These are phyloP conservation scores for Emys orbicularis DNA, from an alignment of 2,797 vertebrate species.

Conservation along the genomic window DNA sequence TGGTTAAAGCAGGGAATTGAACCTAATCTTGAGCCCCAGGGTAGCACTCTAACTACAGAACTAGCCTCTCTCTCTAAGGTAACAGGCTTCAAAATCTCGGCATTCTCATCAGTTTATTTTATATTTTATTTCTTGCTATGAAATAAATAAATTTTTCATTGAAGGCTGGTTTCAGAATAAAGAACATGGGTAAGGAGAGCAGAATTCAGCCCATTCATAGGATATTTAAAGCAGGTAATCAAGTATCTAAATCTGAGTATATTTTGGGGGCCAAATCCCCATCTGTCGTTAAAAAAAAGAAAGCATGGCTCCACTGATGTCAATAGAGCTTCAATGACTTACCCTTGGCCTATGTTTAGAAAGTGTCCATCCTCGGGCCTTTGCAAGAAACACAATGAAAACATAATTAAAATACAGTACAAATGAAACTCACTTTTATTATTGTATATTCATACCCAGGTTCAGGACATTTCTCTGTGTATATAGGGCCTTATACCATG, in stretches of 20 bases:
- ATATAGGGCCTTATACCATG: neutral
- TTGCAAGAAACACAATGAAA: neutral
- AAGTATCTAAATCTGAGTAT: neutral
- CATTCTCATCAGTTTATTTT: neutral
- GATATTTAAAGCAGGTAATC: neutral
- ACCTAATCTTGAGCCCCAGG: neutral
- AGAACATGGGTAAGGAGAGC: neutral
- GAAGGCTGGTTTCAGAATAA: neutral
- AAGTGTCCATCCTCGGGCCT: neutral
- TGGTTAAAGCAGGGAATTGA: neutral
- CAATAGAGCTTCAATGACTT: neutral
- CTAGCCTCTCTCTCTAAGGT: neutral
- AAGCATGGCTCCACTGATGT: neutral
- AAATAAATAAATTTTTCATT: neutral
- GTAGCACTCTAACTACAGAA: neutral
- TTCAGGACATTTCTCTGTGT: neutral
- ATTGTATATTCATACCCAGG: neutral
- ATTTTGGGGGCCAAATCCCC: neutral
- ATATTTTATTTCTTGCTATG: neutral
- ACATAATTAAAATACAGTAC: neutral
- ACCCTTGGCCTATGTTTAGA: neutral
- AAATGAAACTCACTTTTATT: neutral
- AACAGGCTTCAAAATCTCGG: neutral
- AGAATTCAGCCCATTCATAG: neutral
- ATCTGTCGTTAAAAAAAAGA: neutral